Conservation (phyloP, 2,797 vertebrate species). For the Euphonia xanthogaster region DNA sequence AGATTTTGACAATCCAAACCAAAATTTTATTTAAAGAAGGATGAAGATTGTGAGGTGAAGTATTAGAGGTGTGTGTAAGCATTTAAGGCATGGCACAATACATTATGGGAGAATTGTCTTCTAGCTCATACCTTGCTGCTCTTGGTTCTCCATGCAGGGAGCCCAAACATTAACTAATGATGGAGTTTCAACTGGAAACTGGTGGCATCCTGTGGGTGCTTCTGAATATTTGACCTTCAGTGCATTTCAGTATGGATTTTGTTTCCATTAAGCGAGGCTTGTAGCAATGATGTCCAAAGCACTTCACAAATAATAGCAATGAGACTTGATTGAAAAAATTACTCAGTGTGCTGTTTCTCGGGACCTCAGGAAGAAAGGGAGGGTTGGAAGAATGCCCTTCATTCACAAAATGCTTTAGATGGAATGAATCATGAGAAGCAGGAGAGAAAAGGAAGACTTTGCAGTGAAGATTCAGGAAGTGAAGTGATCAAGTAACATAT, state of each 20-base stretch:
- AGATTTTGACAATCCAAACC: neutral
- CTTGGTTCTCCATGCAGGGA: neutral
- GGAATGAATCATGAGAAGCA: neutral
- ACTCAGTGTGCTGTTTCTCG: neutral
- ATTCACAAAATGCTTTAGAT: neutral
- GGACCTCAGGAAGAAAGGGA: neutral
- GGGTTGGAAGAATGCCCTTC: neutral
- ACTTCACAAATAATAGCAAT: neutral
- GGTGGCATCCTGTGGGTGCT: neutral
- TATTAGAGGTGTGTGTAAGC: neutral
- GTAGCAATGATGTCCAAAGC: neutral
- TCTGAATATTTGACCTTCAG: neutral
- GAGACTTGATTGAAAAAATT: constrained; percentile 10
- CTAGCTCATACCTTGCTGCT: neutral
- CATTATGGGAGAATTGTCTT: neutral
- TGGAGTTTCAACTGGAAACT: neutral
- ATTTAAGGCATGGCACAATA: neutral
- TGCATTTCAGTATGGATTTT: constrained; percentile 12
- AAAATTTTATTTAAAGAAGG: neutral
- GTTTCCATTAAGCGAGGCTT: neutral
- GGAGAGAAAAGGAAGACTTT: neutral
- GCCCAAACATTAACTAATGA: neutral
- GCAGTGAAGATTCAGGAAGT: neutral
- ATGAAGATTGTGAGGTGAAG: neutral
- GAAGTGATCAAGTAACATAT: neutral